Conservation (phyloP, 2,797 vertebrate genomes). For the Cyclura pinguis region DNA sequence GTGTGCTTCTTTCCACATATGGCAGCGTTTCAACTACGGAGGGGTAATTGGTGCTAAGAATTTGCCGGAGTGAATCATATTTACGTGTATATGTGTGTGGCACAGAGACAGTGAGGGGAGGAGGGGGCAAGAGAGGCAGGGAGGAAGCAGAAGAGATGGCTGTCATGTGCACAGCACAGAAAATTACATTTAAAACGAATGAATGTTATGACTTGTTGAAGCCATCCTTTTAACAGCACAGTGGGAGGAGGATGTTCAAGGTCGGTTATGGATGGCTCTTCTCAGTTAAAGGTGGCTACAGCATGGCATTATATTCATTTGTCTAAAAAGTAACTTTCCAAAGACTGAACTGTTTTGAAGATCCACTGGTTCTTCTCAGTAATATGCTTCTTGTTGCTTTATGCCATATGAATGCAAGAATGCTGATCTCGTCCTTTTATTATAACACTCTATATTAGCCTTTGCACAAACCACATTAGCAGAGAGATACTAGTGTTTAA, state of each 20-base stretch:
- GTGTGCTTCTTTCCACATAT: not conserved
- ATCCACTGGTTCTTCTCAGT: constrained; percentile 45
- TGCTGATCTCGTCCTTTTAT: constrained; percentile 16
- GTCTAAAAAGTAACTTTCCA: no score
- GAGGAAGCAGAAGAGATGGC: not conserved
- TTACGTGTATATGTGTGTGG: constrained; percentile 23
- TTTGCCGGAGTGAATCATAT: not conserved
- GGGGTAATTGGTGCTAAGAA: not conserved
- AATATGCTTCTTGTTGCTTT: constrained; percentile 34
- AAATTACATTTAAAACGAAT: no score
- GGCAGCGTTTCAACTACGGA: not conserved
- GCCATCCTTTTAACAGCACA: no score
- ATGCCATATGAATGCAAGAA: constrained; percentile 42
- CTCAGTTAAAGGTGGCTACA: no score
- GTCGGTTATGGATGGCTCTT: no score
- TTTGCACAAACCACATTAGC: constrained; percentile 51
- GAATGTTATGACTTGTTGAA: no score
- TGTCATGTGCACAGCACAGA: not conserved
- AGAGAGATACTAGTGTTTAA: constrained; percentile 36
- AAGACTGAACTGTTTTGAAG: no score
- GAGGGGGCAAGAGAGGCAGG: not conserved
- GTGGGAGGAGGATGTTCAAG: no score
- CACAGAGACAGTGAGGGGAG: not conserved
- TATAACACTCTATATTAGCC: not conserved
- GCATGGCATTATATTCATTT: no score